Evolutionary conservation across 2,888 invertebrate genomes (phyloP), one percentile per base, ranked within the genome.

Genomic region (Thumatha senex): DNA sequence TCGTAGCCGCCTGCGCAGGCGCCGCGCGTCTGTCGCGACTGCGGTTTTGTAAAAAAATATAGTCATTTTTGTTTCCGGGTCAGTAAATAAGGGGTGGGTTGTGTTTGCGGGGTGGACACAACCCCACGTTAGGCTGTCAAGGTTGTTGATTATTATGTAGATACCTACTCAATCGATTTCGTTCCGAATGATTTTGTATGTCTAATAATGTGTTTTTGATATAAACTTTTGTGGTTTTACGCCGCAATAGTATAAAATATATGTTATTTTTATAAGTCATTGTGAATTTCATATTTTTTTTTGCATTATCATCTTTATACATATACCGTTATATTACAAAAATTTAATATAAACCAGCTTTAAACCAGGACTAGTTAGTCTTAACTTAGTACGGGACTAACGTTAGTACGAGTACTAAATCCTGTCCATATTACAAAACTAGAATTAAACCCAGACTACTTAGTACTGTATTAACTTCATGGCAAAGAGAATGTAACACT

Each of bases 11-110:
- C 70, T 74, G 77, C 76, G 76, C 64, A 74, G 80, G 82, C 82
- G 83, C 82, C 82, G 63, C 63, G 61, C 81, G 76, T 66, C 78
- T 82, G 80, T 72, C 74, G 79, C 77, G 71, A 67, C 73, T 84
- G 82, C 72, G 81, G 85, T 83, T 82, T 76, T 63, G 39, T 10
- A 44, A 72, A 67, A 74, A 69, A 72, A 74, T 68, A 68, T 60
- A 74, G 78, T 74, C 71, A 76, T 76, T 76, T 70, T 55, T 61
- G 70, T 75, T 75, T 74, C 71, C 74, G 74, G 72, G 49, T 62
- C 30, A 7, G 56, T 70, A 70, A 71, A 74, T 69, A 65, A 39
- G 56, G 65, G 76, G 69, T 70, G 59, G 52, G 55, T 51, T 51
- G 47, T 60, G 51, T 65, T 57, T 58, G 31, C 1, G 66, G 67